Base-by-base conservation (phyloP, 2,888 invertebrate genomes). In the Neelides folsomi region DNA sequence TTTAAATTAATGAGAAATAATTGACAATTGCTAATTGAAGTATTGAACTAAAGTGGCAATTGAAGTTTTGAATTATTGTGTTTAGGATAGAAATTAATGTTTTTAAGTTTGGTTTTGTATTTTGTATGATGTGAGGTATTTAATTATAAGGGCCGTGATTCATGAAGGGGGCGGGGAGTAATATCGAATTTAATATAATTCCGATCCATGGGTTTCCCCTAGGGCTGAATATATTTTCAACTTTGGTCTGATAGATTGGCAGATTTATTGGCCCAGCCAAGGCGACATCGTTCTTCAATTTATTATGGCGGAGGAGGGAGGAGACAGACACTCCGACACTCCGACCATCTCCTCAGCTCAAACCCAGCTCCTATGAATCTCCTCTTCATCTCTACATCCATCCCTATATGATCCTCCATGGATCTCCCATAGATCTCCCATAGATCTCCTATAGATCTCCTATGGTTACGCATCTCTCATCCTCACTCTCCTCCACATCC, bases 231-330 rank as follows among this genome's bases (percentile, higher is more conserved):
- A 58, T 58, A 59, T 61, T 61, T 61, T 58, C 57, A 57, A 61
- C 56, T 61, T 61, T 59, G 57, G 54, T 51, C 53, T 57, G 57
- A 57, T 59, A 60, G 63, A 63, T 63, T 61, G 63, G 59, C 59
- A 61, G 63, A 63, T 61, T 63, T 63, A 63, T 63, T 63, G 55
- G 57, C 53, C 48, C 58, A 54, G 54, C 50, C 51, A 57, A 49
- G 54, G 54, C 54, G 54, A 54, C 54, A 51, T 50, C 51, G 51
- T 56, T 57, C 53, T 59, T 53, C 55, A 56, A 53, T 56, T 56
- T 53, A 58, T 47, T 52, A 53, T 53, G 48, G 47, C n/a, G 39
- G 13, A 51, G 47, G 40, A 43, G 37, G 27, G 49, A 46, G 35
- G 13, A 47, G 18, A 42, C 10, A 41, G 38, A 15, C 54, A 34